These are phyloP conservation scores for Etheostoma nigrum DNA, from an alignment of 2,797 vertebrate genomes.

Conservation along the genomic window DNA sequence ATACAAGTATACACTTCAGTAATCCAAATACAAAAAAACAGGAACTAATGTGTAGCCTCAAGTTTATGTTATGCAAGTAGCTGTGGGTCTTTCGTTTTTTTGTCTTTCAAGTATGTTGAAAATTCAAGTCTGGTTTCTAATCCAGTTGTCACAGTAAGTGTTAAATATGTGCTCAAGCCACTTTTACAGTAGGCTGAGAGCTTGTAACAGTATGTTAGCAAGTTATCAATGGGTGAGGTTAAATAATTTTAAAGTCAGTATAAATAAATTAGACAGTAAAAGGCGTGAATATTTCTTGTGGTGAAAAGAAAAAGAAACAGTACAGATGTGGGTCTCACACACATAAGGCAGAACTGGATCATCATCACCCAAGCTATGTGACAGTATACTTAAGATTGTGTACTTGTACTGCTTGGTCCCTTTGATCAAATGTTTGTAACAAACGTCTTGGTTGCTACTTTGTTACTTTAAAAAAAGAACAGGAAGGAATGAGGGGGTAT, in stretches of 20 bases:
- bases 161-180: conserved; percentile 13
- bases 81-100: background rate
- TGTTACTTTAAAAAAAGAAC: background rate
- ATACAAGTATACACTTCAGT: conserved; percentile 36
- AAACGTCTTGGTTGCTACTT: background rate
- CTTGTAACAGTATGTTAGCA: background rate
- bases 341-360: conserved; percentile 34
- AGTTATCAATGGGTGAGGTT: background rate
- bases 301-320: background rate
- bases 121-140: conserved; percentile 12
- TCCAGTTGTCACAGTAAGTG: background rate
- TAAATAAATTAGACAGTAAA: conserved; percentile 5
- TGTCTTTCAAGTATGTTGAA: conserved; percentile 36
- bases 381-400: background rate
- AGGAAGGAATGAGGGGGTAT: background rate
- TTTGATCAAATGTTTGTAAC: background rate
- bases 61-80: conserved; percentile 22
- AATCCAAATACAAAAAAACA: conserved; percentile 44
- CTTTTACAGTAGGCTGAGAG: background rate
- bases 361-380: background rate
- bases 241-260: conserved; percentile 18
- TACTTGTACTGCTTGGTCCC: background rate
- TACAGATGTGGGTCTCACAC: conserved; percentile 12
- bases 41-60: conserved; percentile 15
- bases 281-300: background rate